Percentiles rank a stretch among this genome's conserved stretches.
Evolutionary conservation across 2,113 vertebrate species (phyloP).

Genomic region (Plecotus auritus): DNA sequence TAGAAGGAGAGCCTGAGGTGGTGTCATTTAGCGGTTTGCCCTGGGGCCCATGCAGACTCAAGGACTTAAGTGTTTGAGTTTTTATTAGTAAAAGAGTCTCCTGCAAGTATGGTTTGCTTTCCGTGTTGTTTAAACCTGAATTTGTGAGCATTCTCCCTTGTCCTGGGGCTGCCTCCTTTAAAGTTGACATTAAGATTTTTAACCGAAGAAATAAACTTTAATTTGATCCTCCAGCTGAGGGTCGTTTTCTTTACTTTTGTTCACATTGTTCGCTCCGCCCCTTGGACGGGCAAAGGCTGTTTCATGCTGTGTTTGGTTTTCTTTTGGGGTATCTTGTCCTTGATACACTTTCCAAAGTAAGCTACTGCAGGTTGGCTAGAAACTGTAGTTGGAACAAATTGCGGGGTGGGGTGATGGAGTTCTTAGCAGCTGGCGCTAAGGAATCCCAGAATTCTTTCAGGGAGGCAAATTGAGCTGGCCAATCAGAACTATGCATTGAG

Average conservation of each 20-base stretch:
- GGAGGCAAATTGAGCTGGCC: not conserved
- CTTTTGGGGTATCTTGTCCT: not conserved
- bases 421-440: not conserved
- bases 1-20: not conserved
- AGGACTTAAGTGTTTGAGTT: not conserved
- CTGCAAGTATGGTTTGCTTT: conserved; percentile 2
- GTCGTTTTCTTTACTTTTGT: not conserved
- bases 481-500: not conserved
- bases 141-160: not conserved
- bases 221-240: not conserved
- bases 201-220: not conserved
- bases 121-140: not conserved
- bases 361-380: not conserved
- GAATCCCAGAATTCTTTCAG: not conserved
- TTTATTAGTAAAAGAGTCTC: not conserved
- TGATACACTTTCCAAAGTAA: conserved; percentile 21
- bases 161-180: not conserved
- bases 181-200: not conserved
- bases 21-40: not conserved
- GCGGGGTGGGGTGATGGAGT: not conserved
- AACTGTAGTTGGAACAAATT: not conserved
- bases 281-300: not conserved
- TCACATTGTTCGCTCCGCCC: not conserved
- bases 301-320: not conserved
- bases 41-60: not conserved